A percentile compares a stretch with the other conserved stretches of the same genome.
Conservation (phyloP, 2,888 invertebrate species). For the Pheosia gnoma region DNA sequence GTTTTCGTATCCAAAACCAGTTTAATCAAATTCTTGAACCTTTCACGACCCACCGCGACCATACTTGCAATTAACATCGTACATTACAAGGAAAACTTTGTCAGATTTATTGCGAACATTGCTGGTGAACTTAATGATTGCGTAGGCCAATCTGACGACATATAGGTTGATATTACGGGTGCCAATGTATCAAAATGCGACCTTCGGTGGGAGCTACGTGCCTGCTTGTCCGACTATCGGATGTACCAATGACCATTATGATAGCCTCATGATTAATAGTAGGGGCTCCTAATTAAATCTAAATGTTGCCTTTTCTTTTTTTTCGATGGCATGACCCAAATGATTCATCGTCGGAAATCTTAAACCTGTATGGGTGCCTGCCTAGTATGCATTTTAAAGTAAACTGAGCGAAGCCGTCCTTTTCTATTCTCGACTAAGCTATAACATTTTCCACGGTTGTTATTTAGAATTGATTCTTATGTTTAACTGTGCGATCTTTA, state of each 20-base stretch:
- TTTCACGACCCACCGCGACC: constrained; percentile 17
- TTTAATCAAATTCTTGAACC: constrained; percentile 14
- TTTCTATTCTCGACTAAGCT: constrained; percentile 32
- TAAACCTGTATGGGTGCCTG: constrained; percentile 18
- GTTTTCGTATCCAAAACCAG: constrained; percentile 10
- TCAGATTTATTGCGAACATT: constrained; percentile 12
- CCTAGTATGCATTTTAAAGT: constrained; percentile 20
- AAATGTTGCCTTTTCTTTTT: constrained; percentile 30
- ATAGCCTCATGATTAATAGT: constrained; percentile 41
- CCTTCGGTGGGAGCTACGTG: constrained; percentile 45
- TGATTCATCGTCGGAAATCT: constrained; percentile 39
- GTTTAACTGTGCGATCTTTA: neutral
- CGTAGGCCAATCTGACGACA: constrained; percentile 28
- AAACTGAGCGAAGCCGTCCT: constrained; percentile 3
- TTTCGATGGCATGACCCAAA: constrained; percentile 25
- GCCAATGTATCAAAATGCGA: constrained; percentile 29
- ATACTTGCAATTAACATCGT: constrained; percentile 14
- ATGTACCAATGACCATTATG: constrained; percentile 43
- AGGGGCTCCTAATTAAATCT: constrained; percentile 36
- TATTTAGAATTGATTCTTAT: constrained; percentile 13
- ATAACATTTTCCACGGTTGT: constrained; percentile 38
- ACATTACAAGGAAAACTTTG: constrained; percentile 11
- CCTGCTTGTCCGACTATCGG: constrained; percentile 23
- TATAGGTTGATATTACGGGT: constrained; percentile 29
- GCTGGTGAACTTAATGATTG: constrained; percentile 15